Conservation (phyloP, 2,113 vertebrate species). For the Leptobrachium ailaonicum region DNA sequence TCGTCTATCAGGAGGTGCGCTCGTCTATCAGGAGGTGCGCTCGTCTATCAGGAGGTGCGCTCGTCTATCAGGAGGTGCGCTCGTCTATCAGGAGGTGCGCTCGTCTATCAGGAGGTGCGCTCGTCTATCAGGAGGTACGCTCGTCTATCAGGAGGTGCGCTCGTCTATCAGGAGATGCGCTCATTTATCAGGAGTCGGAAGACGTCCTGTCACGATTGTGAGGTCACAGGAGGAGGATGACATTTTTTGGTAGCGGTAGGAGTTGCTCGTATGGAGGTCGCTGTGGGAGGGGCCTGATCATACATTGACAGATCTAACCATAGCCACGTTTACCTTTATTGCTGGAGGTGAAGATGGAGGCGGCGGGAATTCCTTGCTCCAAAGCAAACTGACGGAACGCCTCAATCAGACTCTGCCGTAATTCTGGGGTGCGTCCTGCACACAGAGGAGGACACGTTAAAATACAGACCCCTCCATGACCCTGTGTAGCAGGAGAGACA, state of each 20-base stretch:
- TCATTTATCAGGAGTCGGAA: too few relatives aligned
- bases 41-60: too few relatives aligned
- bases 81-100: too few relatives aligned
- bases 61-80: too few relatives aligned
- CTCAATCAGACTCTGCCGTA: slow-evolving; percentile 70
- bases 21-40: too few relatives aligned
- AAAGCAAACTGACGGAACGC: slow-evolving; percentile 76
- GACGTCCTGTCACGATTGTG: too few relatives aligned
- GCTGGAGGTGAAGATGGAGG: slow-evolving; percentile 67
- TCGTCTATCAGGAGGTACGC: too few relatives aligned
- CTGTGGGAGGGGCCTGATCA: background rate
- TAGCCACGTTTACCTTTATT: slow-evolving; percentile 72
- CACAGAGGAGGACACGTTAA: background rate
- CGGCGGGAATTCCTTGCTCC: slow-evolving; percentile 69
- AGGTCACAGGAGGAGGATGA: too few relatives aligned
- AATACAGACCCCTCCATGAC: background rate
- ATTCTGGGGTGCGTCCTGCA: slow-evolving; percentile 72
- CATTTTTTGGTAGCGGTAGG: background rate
- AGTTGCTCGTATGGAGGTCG: background rate
- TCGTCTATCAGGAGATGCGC: too few relatives aligned
- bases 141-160: too few relatives aligned
- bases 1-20: too few relatives aligned
- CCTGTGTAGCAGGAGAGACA: background rate
- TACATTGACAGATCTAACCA: background rate
- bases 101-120: too few relatives aligned